Conservation (phyloP, 2,888 invertebrate species). For the Subacronicta megacephala region DNA sequence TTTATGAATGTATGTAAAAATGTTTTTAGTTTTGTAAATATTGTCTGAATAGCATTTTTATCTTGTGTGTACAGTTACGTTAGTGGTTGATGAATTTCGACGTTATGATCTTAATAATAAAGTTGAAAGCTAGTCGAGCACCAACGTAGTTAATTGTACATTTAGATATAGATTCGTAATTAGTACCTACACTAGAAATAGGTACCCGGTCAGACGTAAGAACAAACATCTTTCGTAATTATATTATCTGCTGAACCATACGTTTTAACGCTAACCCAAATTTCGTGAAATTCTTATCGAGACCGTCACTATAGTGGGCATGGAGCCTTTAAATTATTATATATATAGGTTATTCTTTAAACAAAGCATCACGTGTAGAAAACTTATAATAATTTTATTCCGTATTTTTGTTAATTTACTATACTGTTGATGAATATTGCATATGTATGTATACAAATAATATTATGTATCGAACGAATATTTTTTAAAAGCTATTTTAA, state of each 20-base stretch:
- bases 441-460: not conserved
- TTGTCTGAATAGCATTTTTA: slow-evolving; percentile 83
- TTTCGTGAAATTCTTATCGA: slow-evolving; percentile 9
- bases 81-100: not conserved
- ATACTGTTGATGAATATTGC: not conserved
- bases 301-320: slow-evolving; percentile 12
- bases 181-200: slow-evolving; percentile 51
- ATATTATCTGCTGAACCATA: slow-evolving; percentile 6
- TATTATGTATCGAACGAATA: not conserved
- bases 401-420: too few relatives aligned
- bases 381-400: too few relatives aligned
- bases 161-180: slow-evolving; percentile 53
- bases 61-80: slow-evolving; percentile 68
- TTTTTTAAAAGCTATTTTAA: too few relatives aligned
- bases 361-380: too few relatives aligned
- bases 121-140: not conserved
- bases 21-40: slow-evolving; percentile 80
- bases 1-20: slow-evolving; percentile 57
- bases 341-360: not conserved
- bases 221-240: slow-evolving; percentile 23
- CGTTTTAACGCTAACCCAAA: slow-evolving; percentile 10
- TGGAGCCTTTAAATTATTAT: slow-evolving; percentile 34
- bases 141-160: slow-evolving; percentile 31
- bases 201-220: slow-evolving; percentile 42
- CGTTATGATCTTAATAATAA: not conserved